phyloP scores from a whole-genome alignment of 2,113 vertebrate species.

The Lophotis ruficrista region DNA sequence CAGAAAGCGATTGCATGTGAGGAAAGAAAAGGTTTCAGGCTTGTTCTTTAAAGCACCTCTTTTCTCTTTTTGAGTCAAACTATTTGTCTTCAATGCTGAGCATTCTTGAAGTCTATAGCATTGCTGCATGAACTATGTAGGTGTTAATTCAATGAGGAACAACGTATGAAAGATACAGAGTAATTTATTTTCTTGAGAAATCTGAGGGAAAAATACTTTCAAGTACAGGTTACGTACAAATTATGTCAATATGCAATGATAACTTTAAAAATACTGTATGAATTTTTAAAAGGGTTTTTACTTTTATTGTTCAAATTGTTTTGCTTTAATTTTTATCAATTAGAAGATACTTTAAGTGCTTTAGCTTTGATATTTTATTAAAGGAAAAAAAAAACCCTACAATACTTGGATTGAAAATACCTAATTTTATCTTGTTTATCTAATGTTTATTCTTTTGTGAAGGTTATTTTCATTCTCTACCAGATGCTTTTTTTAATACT shows the following conservation, averaged over 20 bases:
- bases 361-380: neutral
- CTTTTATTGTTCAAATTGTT: neutral
- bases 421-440: neutral
- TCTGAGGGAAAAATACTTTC: neutral
- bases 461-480: neutral
- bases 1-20: neutral
- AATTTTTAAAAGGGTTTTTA: neutral
- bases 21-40: neutral
- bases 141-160: neutral
- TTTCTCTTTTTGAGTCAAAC: neutral
- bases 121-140: neutral
- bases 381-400: neutral
- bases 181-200: neutral
- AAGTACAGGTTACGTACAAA: neutral
- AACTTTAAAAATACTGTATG: neutral
- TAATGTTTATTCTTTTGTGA: neutral
- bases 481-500: neutral
- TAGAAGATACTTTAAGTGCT: neutral
- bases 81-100: neutral
- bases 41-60: neutral
- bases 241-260: neutral
- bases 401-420: neutral
- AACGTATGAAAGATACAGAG: neutral
- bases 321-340: neutral
- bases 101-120: neutral